Evolutionary conservation across 2,113 vertebrate species (phyloP), one percentile per base, ranked within the genome.

Genomic region (Labrus mixtus): DNA sequence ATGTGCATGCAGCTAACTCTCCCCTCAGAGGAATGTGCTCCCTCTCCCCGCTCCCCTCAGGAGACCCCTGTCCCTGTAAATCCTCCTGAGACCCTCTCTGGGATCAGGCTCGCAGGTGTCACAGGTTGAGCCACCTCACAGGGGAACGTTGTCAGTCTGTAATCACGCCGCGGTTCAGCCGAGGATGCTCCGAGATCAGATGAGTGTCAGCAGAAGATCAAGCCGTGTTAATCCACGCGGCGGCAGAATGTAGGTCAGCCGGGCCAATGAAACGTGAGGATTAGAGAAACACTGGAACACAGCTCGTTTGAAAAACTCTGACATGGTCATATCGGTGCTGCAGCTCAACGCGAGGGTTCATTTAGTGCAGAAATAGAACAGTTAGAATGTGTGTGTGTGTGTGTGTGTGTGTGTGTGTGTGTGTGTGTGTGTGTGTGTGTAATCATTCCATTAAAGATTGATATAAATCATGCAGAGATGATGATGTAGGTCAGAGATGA

Each of bases 251-350:
- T 85, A 79, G 84, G 87, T 87, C 76, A 51, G 23, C 33, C 2
- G 15, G 68, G 75, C 74, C 71, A 79, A 80, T 86, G 79, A 76
- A 87, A 79, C 66, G 74, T 79, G 68, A 56, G 84, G 79, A 79
- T 85, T 83, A 79, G 54, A 65, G 51, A 71, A 64, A 50, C 59
- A 45, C 63, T 65, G 57, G 29, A 43, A 58, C 48, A n/a, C 20
- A 62, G 76, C 76, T 80, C 59, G 69, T 76, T 51, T 63, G 8
- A 71, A 71, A 73, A 53, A 68, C 54, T 76, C 73, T 64, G 72
- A 36, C 57, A 55, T 48, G 63, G 66, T 58, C 53, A 73, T 51
- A 64, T 81, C 60, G 3, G 12, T 60, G 11, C n/a, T 63, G 70
- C 66, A 62, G 48, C 16, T 17, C 22, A 19, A 7, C 1, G n/a